phyloP scores from a whole-genome alignment of 2,888 invertebrate genomes.

The Conops quadrifasciatus region DNA sequence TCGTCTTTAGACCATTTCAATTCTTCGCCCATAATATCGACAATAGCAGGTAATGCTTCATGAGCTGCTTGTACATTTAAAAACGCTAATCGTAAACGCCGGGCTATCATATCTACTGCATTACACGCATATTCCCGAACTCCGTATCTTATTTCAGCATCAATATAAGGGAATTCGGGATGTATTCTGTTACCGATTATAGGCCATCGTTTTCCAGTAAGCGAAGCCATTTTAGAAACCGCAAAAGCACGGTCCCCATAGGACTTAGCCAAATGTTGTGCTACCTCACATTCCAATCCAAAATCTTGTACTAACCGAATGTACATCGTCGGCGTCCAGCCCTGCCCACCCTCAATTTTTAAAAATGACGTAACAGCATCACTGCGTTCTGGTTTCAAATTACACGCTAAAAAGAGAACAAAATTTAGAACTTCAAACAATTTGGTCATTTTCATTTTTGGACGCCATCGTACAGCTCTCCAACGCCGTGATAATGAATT shows the following conservation, averaged over 20 bases:
- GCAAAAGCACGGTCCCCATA: slow-evolving; percentile 98
- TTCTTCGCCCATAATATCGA: slow-evolving; percentile 97
- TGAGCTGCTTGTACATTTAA: slow-evolving; percentile 97
- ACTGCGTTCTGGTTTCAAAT: slow-evolving; percentile 73
- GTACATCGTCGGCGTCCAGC: slow-evolving; percentile 98
- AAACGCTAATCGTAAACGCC: slow-evolving; percentile 93
- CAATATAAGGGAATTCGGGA: slow-evolving; percentile 98
- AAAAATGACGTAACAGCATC: slow-evolving; percentile 89
- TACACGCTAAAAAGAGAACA: slow-evolving; percentile 70
- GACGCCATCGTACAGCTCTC: too few relatives aligned
- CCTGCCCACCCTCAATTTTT: slow-evolving; percentile 94
- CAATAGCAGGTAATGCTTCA: slow-evolving; percentile 90
- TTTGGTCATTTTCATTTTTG: too few relatives aligned
- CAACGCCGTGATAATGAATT: too few relatives aligned
- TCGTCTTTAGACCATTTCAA: slow-evolving; percentile 87
- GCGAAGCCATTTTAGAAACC: slow-evolving; percentile 93
- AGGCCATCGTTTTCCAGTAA: slow-evolving; percentile 98
- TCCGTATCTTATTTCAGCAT: slow-evolving; percentile 94
- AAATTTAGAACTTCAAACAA: too few relatives aligned
- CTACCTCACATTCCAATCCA: slow-evolving; percentile 96
- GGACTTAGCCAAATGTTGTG: slow-evolving; percentile 92
- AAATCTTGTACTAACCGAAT: slow-evolving; percentile 98
- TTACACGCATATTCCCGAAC: slow-evolving; percentile 96
- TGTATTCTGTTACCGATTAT: slow-evolving; percentile 96
- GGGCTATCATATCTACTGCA: slow-evolving; percentile 95